Evolutionary conservation across 2,888 invertebrate genomes (phyloP).

Genomic region (Masnerella sp.): DNA sequence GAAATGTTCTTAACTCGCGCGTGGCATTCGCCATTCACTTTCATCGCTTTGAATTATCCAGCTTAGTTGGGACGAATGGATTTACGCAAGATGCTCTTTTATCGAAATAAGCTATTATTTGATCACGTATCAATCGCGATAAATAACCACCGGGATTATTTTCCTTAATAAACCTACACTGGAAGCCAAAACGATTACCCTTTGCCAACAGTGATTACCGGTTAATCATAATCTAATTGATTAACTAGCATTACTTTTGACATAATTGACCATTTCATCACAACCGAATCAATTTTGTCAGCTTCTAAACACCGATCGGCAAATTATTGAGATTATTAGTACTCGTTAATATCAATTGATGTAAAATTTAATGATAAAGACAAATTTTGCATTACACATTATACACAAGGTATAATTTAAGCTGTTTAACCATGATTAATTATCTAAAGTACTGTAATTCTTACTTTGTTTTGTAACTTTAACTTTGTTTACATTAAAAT

Average conservation of each 20-base stretch:
- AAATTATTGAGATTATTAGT: background rate
- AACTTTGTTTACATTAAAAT: no score
- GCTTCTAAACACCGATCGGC: background rate
- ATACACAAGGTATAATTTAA: no score
- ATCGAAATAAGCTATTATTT: slow-evolving; percentile 33
- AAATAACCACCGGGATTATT: slow-evolving; percentile 23
- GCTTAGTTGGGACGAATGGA: slow-evolving; percentile 36
- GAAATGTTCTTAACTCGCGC: slow-evolving; percentile 2
- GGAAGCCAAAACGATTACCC: slow-evolving; percentile 15
- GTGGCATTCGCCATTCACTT: slow-evolving; percentile 42
- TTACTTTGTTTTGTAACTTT: no score
- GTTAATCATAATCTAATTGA: slow-evolving; percentile 33
- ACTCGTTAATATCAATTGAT: background rate
- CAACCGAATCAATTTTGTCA: slow-evolving; percentile 1
- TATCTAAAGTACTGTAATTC: no score
- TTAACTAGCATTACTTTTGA: slow-evolving; percentile 21
- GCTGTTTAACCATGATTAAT: no score
- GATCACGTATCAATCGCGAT: slow-evolving; percentile 29
- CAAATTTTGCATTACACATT: no score
- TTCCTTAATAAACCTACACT: slow-evolving; percentile 7
- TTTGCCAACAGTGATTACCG: slow-evolving; percentile 32
- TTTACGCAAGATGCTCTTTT: slow-evolving; percentile 51
- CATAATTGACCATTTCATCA: slow-evolving; percentile 31
- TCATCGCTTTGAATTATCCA: slow-evolving; percentile 43
- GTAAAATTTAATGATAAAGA: no score